Evolutionary conservation across 2,113 vertebrate species (phyloP).

Genomic region (Lepisosteus oculatus): DNA sequence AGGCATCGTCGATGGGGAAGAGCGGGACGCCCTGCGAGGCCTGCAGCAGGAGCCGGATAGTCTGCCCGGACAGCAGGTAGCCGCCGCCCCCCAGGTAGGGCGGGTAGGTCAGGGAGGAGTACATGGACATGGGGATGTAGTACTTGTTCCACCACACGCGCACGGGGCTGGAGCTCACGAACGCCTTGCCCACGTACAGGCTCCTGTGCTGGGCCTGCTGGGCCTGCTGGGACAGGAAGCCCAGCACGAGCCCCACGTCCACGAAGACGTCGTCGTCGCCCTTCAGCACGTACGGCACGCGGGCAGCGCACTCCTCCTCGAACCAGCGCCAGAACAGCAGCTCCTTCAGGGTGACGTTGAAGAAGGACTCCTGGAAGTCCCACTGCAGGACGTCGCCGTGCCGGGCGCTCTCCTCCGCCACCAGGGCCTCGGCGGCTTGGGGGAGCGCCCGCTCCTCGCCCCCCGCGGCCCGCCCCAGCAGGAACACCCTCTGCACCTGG

Average conservation of each 20-base stretch:
- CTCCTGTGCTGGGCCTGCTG: neutral
- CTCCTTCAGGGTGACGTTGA: conserved; percentile 35
- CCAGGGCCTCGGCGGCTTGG: neutral
- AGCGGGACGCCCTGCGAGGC: conserved; percentile 18
- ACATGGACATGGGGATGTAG: conserved; percentile 22
- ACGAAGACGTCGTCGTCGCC: conserved; percentile 32
- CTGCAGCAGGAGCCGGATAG: conserved; percentile 11
- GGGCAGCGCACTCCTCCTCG: neutral
- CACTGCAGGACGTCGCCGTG: conserved; percentile 28
- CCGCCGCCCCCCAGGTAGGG: conserved; percentile 28
- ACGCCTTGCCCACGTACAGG: conserved; percentile 24
- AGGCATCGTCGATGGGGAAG: conserved; percentile 33
- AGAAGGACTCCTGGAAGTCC: conserved; percentile 33
- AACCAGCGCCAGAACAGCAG: conserved; percentile 32
- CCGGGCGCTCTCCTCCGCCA: conserved; percentile 17
- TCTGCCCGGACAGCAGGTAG: conserved; percentile 27
- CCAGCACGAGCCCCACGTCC: conserved; percentile 20
- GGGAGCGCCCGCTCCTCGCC: neutral
- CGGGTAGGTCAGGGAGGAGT: conserved; percentile 18
- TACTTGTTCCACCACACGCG: conserved; percentile 26
- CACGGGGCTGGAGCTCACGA: conserved; percentile 14
- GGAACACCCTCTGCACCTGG: conserved; percentile 26
- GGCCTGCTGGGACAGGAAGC: neutral
- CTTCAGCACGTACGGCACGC: conserved; percentile 15
- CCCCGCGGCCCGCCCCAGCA: conserved; percentile 12